A percentile compares a stretch with the other conserved stretches of the same genome.
These are phyloP conservation scores for Thera britannica DNA, from an alignment of 2,888 invertebrate species.

Conservation along the genomic window DNA sequence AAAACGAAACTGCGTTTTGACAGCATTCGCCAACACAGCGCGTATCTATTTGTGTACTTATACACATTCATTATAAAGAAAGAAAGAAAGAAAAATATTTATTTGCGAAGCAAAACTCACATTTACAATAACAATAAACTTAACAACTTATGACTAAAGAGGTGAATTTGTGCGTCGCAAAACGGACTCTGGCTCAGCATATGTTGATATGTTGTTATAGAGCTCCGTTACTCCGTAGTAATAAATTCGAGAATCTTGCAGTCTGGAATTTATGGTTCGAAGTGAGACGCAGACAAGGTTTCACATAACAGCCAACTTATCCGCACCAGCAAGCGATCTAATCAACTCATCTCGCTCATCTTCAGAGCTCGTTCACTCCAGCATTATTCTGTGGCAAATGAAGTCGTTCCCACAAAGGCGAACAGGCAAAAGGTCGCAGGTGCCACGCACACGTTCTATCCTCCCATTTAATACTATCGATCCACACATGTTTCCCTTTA, in stretches of 20 bases:
- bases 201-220: too few species aligned
- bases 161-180: too few species aligned
- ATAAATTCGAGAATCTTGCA: constrained; percentile 1
- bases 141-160: too few species aligned
- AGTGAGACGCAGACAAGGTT: constrained; percentile 5
- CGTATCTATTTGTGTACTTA: too few species aligned
- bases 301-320: constrained; percentile 1
- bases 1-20: too few species aligned
- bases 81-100: too few species aligned
- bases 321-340: constrained; percentile 9
- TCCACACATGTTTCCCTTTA: constrained; percentile 56
- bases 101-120: too few species aligned
- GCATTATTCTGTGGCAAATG: constrained; percentile 27
- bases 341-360: constrained; percentile 28
- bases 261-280: neutral
- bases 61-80: too few species aligned
- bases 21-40: too few species aligned
- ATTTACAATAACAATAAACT: too few species aligned
- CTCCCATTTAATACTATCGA: constrained; percentile 68
- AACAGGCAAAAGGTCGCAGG: constrained; percentile 48
- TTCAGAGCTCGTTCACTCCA: neutral
- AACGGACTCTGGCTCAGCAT: too few species aligned
- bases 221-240: neutral
- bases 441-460: constrained; percentile 58
- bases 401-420: constrained; percentile 32